Evolutionary conservation across 1,140 invertebrate species (phyloP).

Genomic region (Ostrea denselamellosa): DNA sequence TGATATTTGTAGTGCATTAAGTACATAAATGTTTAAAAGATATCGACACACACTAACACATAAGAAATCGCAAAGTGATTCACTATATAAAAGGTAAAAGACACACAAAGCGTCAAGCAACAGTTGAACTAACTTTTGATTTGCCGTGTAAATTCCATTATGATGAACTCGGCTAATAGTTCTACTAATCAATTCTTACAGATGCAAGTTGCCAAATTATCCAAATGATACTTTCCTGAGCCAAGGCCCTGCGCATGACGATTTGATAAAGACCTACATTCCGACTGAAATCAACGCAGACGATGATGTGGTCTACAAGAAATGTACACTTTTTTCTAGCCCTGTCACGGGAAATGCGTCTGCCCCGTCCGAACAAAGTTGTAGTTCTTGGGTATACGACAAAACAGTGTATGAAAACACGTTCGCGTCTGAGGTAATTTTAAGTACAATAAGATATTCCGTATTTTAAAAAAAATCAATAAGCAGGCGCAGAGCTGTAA

Average conservation of each 20-base stretch:
- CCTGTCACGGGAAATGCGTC: not conserved
- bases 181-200: not conserved
- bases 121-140: no score
- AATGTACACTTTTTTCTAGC: constrained; percentile 51
- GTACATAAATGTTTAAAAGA: no score
- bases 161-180: no score
- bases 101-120: no score
- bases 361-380: constrained; percentile 45
- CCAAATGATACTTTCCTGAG: constrained; percentile 63
- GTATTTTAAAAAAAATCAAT: no score
- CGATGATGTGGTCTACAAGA: constrained; percentile 44
- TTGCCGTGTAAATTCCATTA: no score
- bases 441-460: not conserved
- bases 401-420: constrained; percentile 58
- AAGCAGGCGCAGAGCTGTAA: no score
- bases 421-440: constrained; percentile 57
- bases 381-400: constrained; percentile 64
- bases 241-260: constrained; percentile 55
- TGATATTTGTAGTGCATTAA: no score
- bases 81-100: no score
- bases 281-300: constrained; percentile 47
- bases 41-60: no score
- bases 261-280: constrained; percentile 56
- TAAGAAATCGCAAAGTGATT: no score
- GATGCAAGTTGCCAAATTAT: constrained; percentile 66